Percentiles rank a stretch among this genome's conserved stretches.
Evolutionary conservation across 2,113 vertebrate species (phyloP).

Genomic region (Trinectes maculatus): DNA sequence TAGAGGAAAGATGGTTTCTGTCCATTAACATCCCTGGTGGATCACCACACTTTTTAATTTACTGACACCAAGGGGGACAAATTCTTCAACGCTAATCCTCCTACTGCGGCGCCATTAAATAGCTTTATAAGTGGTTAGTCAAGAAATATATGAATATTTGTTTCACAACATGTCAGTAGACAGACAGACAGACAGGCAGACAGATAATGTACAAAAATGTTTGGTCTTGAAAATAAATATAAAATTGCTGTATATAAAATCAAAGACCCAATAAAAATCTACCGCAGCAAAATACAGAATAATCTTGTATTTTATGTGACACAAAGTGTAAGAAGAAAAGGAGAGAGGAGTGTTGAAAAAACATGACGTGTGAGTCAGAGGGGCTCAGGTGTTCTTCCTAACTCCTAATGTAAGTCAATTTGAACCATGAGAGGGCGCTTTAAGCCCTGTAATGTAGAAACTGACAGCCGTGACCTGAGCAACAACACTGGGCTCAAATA

Average conservation of each 20-base stretch:
- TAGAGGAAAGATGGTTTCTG: neutral
- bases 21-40: slow-evolving; percentile 3
- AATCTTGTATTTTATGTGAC: neutral
- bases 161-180: too few relatives aligned
- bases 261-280: neutral
- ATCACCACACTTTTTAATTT: neutral
- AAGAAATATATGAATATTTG: neutral
- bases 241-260: too few relatives aligned
- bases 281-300: neutral
- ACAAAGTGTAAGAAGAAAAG: neutral
- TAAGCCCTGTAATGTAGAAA: slow-evolving; percentile 5
- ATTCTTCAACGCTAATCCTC: neutral
- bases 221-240: neutral
- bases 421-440: slow-evolving; percentile 18
- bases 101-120: neutral
- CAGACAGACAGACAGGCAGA: too few relatives aligned
- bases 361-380: neutral
- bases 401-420: slow-evolving; percentile 22
- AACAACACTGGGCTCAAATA: neutral
- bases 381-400: slow-evolving; percentile 42
- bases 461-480: slow-evolving; percentile 25
- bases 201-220: too few relatives aligned
- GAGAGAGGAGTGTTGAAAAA: neutral
- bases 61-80: neutral
- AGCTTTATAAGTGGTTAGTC: neutral